Base-by-base conservation (phyloP, 2,797 vertebrate genomes). In the Malacoraja senta region DNA sequence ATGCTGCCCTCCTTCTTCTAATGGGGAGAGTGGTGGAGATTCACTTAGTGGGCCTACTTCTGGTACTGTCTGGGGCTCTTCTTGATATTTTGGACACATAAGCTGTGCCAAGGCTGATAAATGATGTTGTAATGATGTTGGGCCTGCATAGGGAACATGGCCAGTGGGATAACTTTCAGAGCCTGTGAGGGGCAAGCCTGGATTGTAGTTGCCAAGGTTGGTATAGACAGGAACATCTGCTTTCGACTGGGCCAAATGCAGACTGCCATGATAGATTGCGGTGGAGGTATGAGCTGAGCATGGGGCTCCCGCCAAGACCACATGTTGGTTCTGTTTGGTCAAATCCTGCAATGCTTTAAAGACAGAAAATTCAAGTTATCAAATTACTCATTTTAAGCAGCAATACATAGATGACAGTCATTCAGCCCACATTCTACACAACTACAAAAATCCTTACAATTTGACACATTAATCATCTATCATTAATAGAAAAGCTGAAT, bases 261-360 rank as follows among this genome's bases (percentile, higher is more conserved):
- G 94, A 93, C 95, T 97, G 91, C 97, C 96, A 93, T 96, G 96
- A 12, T 94, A 94, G 77, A 95, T 94, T 95, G 97, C 97, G 4
- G 97, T 95, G 0, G 95, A 95, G 93, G 97, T 96, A 88, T 96
- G 93, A 63, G 97, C 96, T 10, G 95, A 96, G 0, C 96, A 94
- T 0, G 97, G 97, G 0, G 97, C 97, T 94, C 97, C 96, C 35
- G 97, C 95, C 0, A 95, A 95, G 26, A 97, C 97, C 1, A 98
- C 95, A 68, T 98, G 95, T 95, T 98, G 97, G 95, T 98, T 98
- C 95, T 98, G 98, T 95, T 98, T 98, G 95, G 98, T 97, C 63
- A 98, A 96, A 94, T 98, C 98, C 0, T 97, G 97, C 90, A 98
- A 95, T 0, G 98, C 98, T 94, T 98, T 97, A 92, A 91, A 92